Percentiles rank a stretch among this genome's conserved stretches.
phyloP scores from a whole-genome alignment of 2,797 vertebrate genomes.

The Sebastes alutus region DNA sequence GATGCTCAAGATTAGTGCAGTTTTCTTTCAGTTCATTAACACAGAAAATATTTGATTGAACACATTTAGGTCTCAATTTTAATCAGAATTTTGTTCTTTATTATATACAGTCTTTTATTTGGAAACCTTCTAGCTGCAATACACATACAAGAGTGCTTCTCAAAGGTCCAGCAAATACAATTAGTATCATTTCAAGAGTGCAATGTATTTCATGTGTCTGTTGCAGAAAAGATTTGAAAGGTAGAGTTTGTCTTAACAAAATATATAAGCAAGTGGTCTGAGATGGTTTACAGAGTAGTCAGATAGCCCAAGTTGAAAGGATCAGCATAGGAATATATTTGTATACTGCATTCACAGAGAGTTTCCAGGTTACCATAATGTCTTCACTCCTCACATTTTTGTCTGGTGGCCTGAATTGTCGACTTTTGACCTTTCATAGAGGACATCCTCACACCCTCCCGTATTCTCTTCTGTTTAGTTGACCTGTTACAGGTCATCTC shows the following conservation, averaged over 20 bases:
- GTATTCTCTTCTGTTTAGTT: background rate
- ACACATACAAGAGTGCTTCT: conserved; percentile 36
- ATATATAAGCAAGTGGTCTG: conserved; percentile 37
- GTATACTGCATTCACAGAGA: conserved; percentile 17
- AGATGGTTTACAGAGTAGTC: conserved; percentile 45
- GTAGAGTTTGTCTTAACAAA: conserved; percentile 21
- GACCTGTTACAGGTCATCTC: background rate
- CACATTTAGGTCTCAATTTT: conserved; percentile 40
- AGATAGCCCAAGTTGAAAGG: conserved; percentile 30
- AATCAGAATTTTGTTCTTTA: conserved; percentile 3
- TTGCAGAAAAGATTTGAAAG: conserved; percentile 30
- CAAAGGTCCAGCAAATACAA: conserved; percentile 43
- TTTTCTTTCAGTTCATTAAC: conserved; percentile 25
- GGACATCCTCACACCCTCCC: background rate
- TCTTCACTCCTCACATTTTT: conserved; percentile 11
- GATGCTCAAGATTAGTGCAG: background rate
- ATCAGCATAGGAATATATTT: conserved; percentile 23
- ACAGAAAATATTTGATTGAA: conserved; percentile 52
- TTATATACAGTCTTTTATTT: conserved; percentile 40
- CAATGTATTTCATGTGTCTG: conserved; percentile 29
- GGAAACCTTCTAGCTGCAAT: conserved; percentile 15
- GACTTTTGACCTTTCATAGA: background rate
- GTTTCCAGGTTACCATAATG: conserved; percentile 33
- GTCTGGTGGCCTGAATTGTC: conserved; percentile 3
- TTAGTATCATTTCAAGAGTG: conserved; percentile 37